Evolutionary conservation across 2,888 invertebrate species (phyloP).

Genomic region (Hemicrepidius hirtus): DNA sequence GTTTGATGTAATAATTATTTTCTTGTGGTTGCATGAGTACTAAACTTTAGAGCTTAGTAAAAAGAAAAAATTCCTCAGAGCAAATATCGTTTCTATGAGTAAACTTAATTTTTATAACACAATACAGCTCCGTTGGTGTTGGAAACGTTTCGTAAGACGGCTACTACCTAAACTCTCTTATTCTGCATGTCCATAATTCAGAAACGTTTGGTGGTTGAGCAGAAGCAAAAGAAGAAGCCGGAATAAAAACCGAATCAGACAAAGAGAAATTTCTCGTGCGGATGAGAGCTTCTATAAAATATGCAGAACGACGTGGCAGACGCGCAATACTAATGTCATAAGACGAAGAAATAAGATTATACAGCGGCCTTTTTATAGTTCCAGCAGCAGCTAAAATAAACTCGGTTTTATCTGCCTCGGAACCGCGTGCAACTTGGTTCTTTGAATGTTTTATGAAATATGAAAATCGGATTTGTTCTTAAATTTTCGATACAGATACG

Average conservation of each 20-base stretch:
- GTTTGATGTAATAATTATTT: slow-evolving; percentile 48
- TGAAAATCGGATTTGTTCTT: slow-evolving; percentile 46
- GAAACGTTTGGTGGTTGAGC: slow-evolving; percentile 19
- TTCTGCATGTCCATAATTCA: slow-evolving; percentile 27
- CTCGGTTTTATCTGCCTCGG: slow-evolving; percentile 46
- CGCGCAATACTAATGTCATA: slow-evolving; percentile 62
- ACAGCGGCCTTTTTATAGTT: slow-evolving; percentile 56
- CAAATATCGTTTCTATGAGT: no score
- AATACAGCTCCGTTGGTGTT: neutral
- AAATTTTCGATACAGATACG: slow-evolving; percentile 46
- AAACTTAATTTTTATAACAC: neutral
- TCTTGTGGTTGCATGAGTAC: slow-evolving; percentile 26
- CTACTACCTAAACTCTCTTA: neutral
- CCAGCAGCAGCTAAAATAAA: slow-evolving; percentile 53
- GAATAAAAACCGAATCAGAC: slow-evolving; percentile 56
- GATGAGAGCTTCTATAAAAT: slow-evolving; percentile 59
- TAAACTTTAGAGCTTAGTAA: slow-evolving; percentile 3
- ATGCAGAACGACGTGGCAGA: slow-evolving; percentile 62
- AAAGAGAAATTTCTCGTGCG: slow-evolving; percentile 58
- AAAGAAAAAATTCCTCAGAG: neutral
- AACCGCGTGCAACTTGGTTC: slow-evolving; percentile 36
- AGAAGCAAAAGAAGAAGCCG: slow-evolving; percentile 21
- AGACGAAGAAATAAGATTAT: slow-evolving; percentile 61
- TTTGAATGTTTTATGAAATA: slow-evolving; percentile 51
- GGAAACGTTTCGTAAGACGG: neutral